Percentiles rank a stretch among this genome's conserved stretches.
These are phyloP conservation scores for Melanogrammus aeglefinus DNA, from an alignment of 2,797 vertebrate species.

Conservation along the genomic window DNA sequence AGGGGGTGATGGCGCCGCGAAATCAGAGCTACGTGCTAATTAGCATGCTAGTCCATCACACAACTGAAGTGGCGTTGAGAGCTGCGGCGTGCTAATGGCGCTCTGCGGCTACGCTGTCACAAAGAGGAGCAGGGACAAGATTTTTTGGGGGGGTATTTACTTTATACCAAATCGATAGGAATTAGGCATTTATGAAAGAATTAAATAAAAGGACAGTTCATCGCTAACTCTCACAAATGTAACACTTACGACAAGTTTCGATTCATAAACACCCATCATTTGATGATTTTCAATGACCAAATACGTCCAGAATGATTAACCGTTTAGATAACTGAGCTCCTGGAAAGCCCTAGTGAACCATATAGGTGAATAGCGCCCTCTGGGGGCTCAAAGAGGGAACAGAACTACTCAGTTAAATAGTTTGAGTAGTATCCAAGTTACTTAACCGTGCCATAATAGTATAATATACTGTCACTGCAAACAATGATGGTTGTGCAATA, in stretches of 20 bases:
- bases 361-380: slow-evolving; percentile 39
- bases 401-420: background rate
- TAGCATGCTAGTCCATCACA: background rate
- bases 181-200: too few relatives aligned
- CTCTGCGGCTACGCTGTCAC: background rate
- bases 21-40: background rate
- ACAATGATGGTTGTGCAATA: background rate
- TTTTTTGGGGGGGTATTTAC: background rate
- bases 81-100: background rate
- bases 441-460: background rate
- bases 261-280: background rate
- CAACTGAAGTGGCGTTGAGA: background rate
- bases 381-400: slow-evolving; percentile 33
- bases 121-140: too few relatives aligned
- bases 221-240: too few relatives aligned
- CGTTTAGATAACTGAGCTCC: background rate
- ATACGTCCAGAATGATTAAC: background rate
- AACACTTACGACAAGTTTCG: background rate
- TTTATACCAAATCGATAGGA: background rate
- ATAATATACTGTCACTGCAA: background rate
- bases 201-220: background rate
- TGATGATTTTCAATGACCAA: background rate
- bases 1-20: background rate
- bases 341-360: background rate
- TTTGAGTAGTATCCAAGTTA: background rate